Evolutionary conservation across 2,113 vertebrate species (phyloP).

Genomic region (Murina feae): DNA sequence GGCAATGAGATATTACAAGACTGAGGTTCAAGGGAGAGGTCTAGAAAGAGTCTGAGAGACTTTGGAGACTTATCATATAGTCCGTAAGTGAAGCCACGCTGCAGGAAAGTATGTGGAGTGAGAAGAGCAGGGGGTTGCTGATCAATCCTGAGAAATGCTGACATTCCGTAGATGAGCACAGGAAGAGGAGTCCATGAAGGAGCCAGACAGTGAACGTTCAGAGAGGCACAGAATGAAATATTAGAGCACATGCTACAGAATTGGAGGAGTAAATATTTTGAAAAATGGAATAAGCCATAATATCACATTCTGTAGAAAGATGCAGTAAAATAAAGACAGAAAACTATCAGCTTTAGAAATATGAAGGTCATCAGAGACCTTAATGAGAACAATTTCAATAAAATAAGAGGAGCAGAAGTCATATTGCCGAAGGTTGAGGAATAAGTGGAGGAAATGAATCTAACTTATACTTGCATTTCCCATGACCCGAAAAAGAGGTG

Average conservation of each 20-base stretch:
- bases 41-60: background rate
- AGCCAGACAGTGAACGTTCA: background rate
- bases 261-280: background rate
- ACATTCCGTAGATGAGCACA: background rate
- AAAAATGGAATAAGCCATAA: constrained; percentile 38
- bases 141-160: background rate
- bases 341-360: constrained; percentile 47
- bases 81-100: background rate
- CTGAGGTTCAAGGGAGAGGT: background rate
- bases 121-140: background rate
- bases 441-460: constrained; percentile 13
- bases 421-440: constrained; percentile 28
- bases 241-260: background rate
- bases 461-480: constrained; percentile 43
- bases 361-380: constrained; percentile 40
- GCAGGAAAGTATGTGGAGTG: background rate
- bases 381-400: constrained; percentile 53
- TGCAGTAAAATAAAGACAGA: constrained; percentile 49
- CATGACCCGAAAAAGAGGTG: background rate
- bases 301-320: constrained; percentile 39
- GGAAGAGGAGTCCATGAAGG: background rate
- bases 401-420: constrained; percentile 37
- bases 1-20: background rate
- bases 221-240: background rate
- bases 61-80: background rate